These are phyloP conservation scores for Lasioglossum albipes DNA, from an alignment of 1,140 invertebrate genomes.

Conservation along the genomic window DNA sequence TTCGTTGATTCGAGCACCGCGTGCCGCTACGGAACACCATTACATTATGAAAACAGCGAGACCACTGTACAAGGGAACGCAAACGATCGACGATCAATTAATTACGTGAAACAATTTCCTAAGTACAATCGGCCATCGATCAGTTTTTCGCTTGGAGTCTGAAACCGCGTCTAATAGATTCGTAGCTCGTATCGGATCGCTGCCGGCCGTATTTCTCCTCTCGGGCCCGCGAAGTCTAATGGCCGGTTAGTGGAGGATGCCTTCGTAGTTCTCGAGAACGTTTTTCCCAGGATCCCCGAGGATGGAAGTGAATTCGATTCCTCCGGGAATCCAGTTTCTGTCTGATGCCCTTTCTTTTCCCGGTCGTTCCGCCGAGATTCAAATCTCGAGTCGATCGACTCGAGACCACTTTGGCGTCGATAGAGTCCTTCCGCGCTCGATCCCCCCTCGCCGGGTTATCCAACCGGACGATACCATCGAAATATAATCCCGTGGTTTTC, in stretches of 20 bases:
- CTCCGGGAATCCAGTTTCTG: slow-evolving; percentile 42
- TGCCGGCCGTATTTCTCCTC: slow-evolving; percentile 8
- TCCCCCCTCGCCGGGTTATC: slow-evolving; percentile 5
- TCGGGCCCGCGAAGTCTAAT: slow-evolving; percentile 20
- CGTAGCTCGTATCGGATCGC: slow-evolving; percentile 13
- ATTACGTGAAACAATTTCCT: slow-evolving; percentile 2
- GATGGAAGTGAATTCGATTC: slow-evolving; percentile 46
- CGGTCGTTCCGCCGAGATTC: slow-evolving; percentile 27
- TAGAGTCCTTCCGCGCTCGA: slow-evolving; percentile 1
- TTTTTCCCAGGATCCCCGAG: background rate
- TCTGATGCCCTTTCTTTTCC: slow-evolving; percentile 40
- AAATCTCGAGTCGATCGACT: slow-evolving; percentile 49
- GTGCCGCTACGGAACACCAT: no score
- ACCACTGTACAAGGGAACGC: background rate
- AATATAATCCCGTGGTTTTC: slow-evolving; percentile 37
- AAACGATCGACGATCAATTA: background rate
- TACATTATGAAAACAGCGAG: no score
- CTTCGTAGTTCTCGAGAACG: slow-evolving; percentile 29
- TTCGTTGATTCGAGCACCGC: no score
- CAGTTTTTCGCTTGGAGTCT: background rate
- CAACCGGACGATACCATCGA: slow-evolving; percentile 29
- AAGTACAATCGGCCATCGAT: background rate
- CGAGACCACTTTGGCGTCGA: slow-evolving; percentile 45
- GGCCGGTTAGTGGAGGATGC: slow-evolving; percentile 31
- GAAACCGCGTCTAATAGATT: slow-evolving; percentile 28